Conservation (phyloP, 1,140 invertebrate species). For the Alviniconcha marisindica region DNA sequence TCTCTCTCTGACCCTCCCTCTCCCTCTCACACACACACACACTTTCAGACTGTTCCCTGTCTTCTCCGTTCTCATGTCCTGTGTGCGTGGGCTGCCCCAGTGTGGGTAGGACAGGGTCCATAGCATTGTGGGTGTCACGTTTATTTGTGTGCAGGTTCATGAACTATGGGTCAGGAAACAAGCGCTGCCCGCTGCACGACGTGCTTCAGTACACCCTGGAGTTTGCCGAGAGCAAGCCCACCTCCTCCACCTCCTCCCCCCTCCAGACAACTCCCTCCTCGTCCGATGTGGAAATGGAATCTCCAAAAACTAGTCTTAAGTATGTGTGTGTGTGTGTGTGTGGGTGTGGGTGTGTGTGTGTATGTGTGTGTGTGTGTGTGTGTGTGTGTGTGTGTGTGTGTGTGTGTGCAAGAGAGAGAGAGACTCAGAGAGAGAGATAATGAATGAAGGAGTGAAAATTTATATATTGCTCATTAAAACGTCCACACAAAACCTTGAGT, state of each 20-base stretch:
- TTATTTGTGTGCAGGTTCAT: conserved; percentile 65
- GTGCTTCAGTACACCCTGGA: conserved; percentile 75
- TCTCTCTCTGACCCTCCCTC: too few species aligned
- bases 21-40: too few species aligned
- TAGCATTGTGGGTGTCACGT: background rate
- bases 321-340: conserved; percentile 7
- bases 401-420: too few species aligned
- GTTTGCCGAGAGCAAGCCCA: conserved; percentile 53
- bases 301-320: conserved; percentile 20
- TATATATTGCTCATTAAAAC: too few species aligned
- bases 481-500: too few species aligned
- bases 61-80: too few species aligned
- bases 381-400: too few species aligned
- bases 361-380: background rate
- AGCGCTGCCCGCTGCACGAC: conserved; percentile 74
- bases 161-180: conserved; percentile 74
- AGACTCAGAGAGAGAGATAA: too few species aligned
- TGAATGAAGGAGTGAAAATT: too few species aligned
- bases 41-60: too few species aligned
- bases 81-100: too few species aligned
- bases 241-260: conserved; percentile 16
- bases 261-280: background rate
- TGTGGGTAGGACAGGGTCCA: too few species aligned
- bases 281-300: conserved; percentile 29
- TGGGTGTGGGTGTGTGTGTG: background rate